Percentiles rank a stretch among this genome's conserved stretches.
phyloP scores from a whole-genome alignment of 2,888 invertebrate genomes.

The Rhagium mordax region DNA sequence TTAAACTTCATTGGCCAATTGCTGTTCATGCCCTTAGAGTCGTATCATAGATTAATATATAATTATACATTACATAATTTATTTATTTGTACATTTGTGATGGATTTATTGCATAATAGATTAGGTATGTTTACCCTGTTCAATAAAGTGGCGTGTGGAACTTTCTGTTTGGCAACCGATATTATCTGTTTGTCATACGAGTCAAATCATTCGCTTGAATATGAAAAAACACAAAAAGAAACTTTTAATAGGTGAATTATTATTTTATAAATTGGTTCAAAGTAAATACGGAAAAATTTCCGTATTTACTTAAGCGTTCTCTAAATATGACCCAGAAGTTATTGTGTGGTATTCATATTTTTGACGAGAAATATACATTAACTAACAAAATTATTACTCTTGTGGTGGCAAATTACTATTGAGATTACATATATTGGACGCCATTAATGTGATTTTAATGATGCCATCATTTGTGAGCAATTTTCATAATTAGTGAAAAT shows the following conservation, averaged over 20 bases:
- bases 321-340: too few relatives aligned
- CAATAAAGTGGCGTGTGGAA: neutral
- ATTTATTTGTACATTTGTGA: too few relatives aligned
- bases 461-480: neutral
- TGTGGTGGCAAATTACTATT: neutral
- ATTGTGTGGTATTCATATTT: neutral
- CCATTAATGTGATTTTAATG: constrained; percentile 6
- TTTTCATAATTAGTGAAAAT: constrained; percentile 2
- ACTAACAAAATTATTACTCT: neutral
- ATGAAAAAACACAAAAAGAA: neutral
- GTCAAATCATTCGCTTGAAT: neutral
- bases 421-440: neutral
- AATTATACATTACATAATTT: too few relatives aligned
- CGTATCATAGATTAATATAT: too few relatives aligned
- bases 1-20: too few relatives aligned
- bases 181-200: neutral
- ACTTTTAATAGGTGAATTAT: neutral
- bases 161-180: neutral
- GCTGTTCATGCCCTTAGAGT: too few relatives aligned
- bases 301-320: too few relatives aligned
- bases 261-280: too few relatives aligned
- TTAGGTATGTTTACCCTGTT: too few relatives aligned
- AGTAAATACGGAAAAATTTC: too few relatives aligned
- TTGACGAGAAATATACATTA: neutral
- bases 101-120: too few relatives aligned